Evolutionary conservation across 1,140 invertebrate species (phyloP).

Genomic region (Drosophila sechellia): DNA sequence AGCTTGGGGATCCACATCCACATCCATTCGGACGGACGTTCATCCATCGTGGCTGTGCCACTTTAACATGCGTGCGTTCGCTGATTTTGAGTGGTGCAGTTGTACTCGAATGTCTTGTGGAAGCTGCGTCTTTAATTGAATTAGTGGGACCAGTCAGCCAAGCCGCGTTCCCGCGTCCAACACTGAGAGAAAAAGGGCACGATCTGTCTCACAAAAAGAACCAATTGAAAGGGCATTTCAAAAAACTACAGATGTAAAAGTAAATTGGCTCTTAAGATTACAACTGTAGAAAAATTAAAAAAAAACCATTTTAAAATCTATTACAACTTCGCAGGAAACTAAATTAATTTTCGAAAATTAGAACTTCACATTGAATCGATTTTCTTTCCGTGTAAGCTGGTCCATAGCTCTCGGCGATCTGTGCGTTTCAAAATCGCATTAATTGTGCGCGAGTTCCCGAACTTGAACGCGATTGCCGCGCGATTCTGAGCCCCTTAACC

Average conservation of each 20-base stretch:
- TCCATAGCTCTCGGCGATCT: slow-evolving; percentile 44
- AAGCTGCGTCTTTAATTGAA: slow-evolving; percentile 69
- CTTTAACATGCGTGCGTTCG: slow-evolving; percentile 68
- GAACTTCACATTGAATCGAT: too few species aligned
- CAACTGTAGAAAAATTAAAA: too few species aligned
- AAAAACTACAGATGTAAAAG: too few species aligned
- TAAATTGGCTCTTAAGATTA: too few species aligned
- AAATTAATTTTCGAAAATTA: too few species aligned
- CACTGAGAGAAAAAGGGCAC: slow-evolving; percentile 1
- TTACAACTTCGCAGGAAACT: background rate
- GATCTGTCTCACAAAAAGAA: too few species aligned
- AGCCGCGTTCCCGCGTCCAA: background rate
- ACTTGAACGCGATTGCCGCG: slow-evolving; percentile 20
- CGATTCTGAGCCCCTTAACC: slow-evolving; percentile 27
- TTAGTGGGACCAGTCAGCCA: slow-evolving; percentile 64
- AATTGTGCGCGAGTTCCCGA: slow-evolving; percentile 62
- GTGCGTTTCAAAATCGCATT: slow-evolving; percentile 83
- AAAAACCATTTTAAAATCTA: too few species aligned
- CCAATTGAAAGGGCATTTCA: too few species aligned
- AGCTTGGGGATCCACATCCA: background rate
- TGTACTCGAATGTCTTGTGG: slow-evolving; percentile 16
- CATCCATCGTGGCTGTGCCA: slow-evolving; percentile 54
- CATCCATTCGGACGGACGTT: slow-evolving; percentile 20
- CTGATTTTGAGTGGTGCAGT: background rate
- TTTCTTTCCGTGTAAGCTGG: slow-evolving; percentile 8